Base-by-base conservation (phyloP, 2,797 vertebrate species). In the Phoxinus dragarum region DNA sequence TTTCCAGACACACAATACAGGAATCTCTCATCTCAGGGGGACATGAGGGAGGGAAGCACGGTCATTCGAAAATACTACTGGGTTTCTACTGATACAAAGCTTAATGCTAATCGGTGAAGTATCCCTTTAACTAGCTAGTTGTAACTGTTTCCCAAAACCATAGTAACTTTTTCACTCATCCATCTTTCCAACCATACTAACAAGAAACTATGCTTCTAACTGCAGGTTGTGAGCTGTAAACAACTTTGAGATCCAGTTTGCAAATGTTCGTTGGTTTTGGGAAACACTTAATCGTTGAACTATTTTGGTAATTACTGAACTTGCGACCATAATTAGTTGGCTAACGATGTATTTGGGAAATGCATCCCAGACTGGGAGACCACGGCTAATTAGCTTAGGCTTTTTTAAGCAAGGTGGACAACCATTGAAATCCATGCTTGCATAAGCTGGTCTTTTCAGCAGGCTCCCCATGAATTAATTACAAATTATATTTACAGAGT, bases 401-500 rank as follows among this genome's bases (percentile, higher is more conserved):
- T 31, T 67, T 67, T 36, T 19, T 19, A 31, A 67, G 7, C 66
- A 19, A 27, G 47, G 16, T 52, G 4, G 27, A 10, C 17, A 34
- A 38, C 27, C 3, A n/a, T 6, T 47, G 3, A 66, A 66, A 27
- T 40, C 27, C 31, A 68, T 21, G 27, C 27, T 17, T 9, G 27
- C 64, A 27, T 34, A 68, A n/a, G 31, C 44, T 56, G 34, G 4
- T 54, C 34, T 80, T 81, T 81, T 10, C 47, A 38, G 21, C 47
- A 38, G 36, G 76, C 34, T 77, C 52, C 71, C 31, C 2, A 5
- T 79, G 16, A 81, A 73, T 76, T 61, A 74, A 66, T 31, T n/a
- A 10, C 34, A 56, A 23, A 52, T 83, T 12, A 80, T 87, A 61
- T 87, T 87, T 86, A 64, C 80, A 52, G 11, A 27, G 38, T 81